phyloP scores from a whole-genome alignment of 2,888 invertebrate genomes.

The Eutolmus rufibarbis region DNA sequence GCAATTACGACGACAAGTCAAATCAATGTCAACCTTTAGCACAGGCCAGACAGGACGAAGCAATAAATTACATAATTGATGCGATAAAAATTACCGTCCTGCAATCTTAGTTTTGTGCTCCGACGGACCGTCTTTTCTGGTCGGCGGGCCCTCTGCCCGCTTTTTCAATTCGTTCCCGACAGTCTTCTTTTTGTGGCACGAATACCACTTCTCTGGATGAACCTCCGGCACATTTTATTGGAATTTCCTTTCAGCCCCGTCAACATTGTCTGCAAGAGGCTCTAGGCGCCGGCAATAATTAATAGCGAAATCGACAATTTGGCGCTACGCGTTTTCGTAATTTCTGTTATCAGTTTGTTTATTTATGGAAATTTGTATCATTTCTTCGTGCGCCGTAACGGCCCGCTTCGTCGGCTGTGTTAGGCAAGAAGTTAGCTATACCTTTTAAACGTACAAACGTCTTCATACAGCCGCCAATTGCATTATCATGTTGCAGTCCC shows the following conservation, averaged over 20 bases:
- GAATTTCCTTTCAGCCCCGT: background rate
- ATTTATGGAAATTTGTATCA: background rate
- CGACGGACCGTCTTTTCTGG: background rate
- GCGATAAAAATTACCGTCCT: slow-evolving; percentile 43
- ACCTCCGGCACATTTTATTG: background rate
- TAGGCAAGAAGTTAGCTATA: background rate
- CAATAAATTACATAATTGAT: slow-evolving; percentile 44
- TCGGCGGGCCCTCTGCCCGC: background rate
- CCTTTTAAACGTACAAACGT: background rate
- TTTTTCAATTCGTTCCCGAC: background rate
- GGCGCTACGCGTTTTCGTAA: slow-evolving; percentile 30
- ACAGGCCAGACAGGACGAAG: slow-evolving; percentile 24
- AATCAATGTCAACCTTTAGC: slow-evolving; percentile 41
- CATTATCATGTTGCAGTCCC: background rate
- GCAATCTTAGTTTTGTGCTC: slow-evolving; percentile 19
- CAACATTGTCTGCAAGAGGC: slow-evolving; percentile 6
- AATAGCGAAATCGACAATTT: slow-evolving; percentile 39
- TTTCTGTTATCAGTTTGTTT: background rate
- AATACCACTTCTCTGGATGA: background rate
- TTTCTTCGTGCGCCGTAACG: background rate
- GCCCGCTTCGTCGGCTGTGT: background rate
- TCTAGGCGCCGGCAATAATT: slow-evolving; percentile 41
- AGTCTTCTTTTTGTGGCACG: background rate
- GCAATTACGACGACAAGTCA: slow-evolving; percentile 42
- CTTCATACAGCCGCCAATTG: background rate